These are phyloP conservation scores for Aspidoscelis tigris DNA, from an alignment of 2,113 vertebrate genomes.

Conservation along the genomic window DNA sequence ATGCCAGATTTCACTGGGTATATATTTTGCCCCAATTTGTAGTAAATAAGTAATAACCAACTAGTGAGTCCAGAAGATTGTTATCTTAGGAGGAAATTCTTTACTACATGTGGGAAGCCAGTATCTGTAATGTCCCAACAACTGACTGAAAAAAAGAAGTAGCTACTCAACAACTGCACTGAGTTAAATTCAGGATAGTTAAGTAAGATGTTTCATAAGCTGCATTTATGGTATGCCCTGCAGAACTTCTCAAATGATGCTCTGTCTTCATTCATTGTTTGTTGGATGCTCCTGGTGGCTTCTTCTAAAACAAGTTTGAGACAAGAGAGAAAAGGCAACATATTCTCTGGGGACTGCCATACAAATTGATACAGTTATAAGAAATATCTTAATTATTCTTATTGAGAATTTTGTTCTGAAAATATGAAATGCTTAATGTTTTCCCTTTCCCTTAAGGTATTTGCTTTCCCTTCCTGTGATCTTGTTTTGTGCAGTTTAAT, in stretches of 20 bases:
- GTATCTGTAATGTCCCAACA: neutral
- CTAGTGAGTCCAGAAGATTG: neutral
- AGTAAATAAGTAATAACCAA: neutral
- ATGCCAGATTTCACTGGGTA: too few relatives aligned
- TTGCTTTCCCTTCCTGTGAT: neutral
- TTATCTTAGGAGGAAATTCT: neutral
- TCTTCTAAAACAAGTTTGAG: neutral
- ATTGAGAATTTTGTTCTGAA: neutral
- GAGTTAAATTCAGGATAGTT: neutral
- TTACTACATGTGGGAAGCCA: neutral
- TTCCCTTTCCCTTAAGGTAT: neutral
- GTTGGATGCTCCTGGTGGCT: neutral
- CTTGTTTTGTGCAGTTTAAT: neutral
- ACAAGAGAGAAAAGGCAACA: neutral
- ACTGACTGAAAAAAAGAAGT: neutral
- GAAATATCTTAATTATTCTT: conserved; percentile 2
- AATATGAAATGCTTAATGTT: neutral
- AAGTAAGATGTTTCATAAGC: neutral
- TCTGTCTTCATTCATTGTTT: neutral
- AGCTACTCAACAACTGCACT: neutral
- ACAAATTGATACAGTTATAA: conserved; percentile 1
- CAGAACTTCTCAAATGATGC: neutral
- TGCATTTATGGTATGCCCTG: neutral
- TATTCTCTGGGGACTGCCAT: neutral
- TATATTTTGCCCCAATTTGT: too few relatives aligned